These are phyloP conservation scores for Neogale vison DNA, from an alignment of 2,113 vertebrate genomes.

Conservation along the genomic window DNA sequence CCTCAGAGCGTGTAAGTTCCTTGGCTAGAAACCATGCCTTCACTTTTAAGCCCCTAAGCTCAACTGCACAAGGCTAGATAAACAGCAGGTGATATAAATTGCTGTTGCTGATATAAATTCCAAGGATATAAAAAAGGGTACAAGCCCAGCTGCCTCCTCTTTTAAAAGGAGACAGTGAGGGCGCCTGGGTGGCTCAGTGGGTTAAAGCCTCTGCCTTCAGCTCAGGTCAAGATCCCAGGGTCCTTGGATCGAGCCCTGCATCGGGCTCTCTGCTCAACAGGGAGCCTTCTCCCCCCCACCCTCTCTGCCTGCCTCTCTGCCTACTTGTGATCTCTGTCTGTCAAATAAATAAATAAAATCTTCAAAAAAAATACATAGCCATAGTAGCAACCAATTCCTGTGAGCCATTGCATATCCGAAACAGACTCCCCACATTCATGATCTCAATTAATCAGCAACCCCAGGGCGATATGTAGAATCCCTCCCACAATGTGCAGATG, in stretches of 20 bases:
- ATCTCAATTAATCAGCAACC: neutral
- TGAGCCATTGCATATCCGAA: neutral
- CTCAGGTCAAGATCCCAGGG: too few relatives aligned
- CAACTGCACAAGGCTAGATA: neutral
- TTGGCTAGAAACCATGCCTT: slow-evolving; percentile 26
- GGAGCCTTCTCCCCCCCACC: too few relatives aligned
- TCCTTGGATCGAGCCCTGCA: too few relatives aligned
- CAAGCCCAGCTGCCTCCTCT: neutral
- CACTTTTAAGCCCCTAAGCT: neutral
- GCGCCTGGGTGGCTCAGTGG: too few relatives aligned
- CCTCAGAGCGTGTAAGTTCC: neutral
- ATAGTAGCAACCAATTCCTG: neutral
- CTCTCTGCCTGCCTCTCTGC: too few relatives aligned
- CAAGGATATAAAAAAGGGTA: neutral
- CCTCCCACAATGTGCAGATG: neutral
- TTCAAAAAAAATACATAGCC: neutral
- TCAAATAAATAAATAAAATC: too few relatives aligned
- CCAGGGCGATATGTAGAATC: neutral
- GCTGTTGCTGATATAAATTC: neutral
- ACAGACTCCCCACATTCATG: neutral
- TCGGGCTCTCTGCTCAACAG: too few relatives aligned
- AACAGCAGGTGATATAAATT: neutral
- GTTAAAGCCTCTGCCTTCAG: too few relatives aligned
- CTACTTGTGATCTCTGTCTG: too few relatives aligned
- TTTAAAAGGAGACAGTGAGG: neutral